Percentiles rank a stretch among this genome's conserved stretches.
These are phyloP conservation scores for Acanthornis magna DNA, from an alignment of 2,797 vertebrate genomes.

Conservation along the genomic window DNA sequence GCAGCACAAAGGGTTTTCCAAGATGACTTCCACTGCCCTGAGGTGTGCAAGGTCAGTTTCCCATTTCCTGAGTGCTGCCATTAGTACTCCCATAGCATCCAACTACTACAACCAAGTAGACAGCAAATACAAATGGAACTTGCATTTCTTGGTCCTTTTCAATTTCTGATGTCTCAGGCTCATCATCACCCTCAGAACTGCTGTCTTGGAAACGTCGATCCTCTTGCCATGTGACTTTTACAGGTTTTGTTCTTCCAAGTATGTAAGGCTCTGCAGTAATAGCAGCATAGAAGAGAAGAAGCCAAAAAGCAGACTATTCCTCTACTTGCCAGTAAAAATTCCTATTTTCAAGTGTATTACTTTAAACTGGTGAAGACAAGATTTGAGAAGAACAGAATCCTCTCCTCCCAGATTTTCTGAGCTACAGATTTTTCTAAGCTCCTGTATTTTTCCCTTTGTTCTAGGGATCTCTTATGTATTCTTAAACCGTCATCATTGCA, in stretches of 20 bases:
- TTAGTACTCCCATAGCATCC: not conserved
- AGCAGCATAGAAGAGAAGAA: not conserved
- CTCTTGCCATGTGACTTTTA: conserved; percentile 82
- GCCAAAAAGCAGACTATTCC: not conserved
- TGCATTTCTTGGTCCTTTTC: conserved; percentile 56
- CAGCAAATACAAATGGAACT: not conserved
- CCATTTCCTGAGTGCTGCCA: not conserved
- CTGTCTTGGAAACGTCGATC: conserved; percentile 87
- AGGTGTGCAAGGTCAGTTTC: not conserved
- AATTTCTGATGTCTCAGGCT: conserved; percentile 57
- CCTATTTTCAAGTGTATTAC: not conserved
- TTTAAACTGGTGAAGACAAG: not conserved
- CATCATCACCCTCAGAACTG: conserved; percentile 86
- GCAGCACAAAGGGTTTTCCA: not conserved
- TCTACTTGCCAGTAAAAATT: not conserved
- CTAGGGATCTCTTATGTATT: not conserved
- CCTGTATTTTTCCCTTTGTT: not conserved
- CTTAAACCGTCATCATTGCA: no score
- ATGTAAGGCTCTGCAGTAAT: conserved; percentile 77
- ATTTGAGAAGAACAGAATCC: not conserved
- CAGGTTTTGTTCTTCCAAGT: conserved; percentile 74
- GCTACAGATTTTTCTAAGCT: not conserved
- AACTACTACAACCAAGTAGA: not conserved
- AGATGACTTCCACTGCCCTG: fast-evolving
- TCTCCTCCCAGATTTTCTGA: not conserved